Base-by-base conservation (phyloP, 2,888 invertebrate species). In the Dasysyrphus albostriatus region DNA sequence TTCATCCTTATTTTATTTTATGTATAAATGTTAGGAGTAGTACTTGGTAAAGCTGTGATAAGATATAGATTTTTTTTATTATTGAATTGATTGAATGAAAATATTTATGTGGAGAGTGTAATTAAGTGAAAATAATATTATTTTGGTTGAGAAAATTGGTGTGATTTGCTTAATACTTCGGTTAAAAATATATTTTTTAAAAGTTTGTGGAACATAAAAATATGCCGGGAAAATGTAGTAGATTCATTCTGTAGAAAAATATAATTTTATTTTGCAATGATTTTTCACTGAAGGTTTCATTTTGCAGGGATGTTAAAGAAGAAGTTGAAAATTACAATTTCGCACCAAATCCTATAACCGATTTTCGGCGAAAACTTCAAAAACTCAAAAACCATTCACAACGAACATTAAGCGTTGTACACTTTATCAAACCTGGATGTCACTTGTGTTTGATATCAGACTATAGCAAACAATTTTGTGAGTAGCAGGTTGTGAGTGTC, bases 1-100 rank as follows among this genome's bases (percentile, higher is more conserved):
- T 90, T 90, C 90, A 88, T 90, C n/a, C n/a, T n/a, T n/a, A n/a
- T 88, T 89, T 88, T 88, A 89, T 90, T 90, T 89, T 89, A 89
- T 65, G 89, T 58, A 74, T 88, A 88, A 54, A 89, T 65, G 89
- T 58, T 73, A 88, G 88, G 58, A 81, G 88, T 89, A 88, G 84
- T 32, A 61, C 81, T 37, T 29, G 59, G 88, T 83, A 72, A 88
- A 81, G 81, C 80, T 88, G 88, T 75, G 65, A 72, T 79, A 14
- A 14, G 2, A 5, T 51, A 42, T 0, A 0, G 14, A 19, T 44
- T 34, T 29, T 10, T 9, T 44, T 32, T 3, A 9, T 10, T n/a
- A 8, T 14, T 5, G 7, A n/a, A 3, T 14, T 19, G 14, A 12
- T 39, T 4, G 2, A 19, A 4, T 12, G 7, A 9, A 39, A 42